Evolutionary conservation across 2,113 vertebrate genomes (phyloP), one percentile per base, ranked within the genome.

Genomic region (Grus americana): DNA sequence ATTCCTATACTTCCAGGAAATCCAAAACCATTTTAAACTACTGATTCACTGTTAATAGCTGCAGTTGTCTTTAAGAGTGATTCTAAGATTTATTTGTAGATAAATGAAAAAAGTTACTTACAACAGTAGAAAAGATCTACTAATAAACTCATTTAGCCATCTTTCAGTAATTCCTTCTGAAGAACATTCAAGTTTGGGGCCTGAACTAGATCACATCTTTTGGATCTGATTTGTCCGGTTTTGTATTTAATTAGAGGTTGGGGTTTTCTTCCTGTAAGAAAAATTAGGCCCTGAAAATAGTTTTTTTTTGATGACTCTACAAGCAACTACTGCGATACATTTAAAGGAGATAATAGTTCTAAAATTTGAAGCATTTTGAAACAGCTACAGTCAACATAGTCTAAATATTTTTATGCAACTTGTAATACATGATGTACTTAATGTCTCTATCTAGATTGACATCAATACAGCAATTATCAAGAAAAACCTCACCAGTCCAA

Each of bases 151-250:
- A 40, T 20, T 44, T 54, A 30, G 36, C 57, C 65, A 63, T 50
- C n/a, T 84, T 78, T 49, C 67, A 59, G 52, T 66, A 88, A 79
- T 94, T 80, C 92, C 75, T 95, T 72, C 93, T 96, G 19, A 95
- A 94, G 55, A 79, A 95, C 84, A 93, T 76, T 91, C 75, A 74
- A 29, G 54, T 88, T 96, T 40, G 76, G 61, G 86, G 86, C 90
- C 92, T 93, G 93, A 97, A 96, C 52, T 89, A 95, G 94, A 91
- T 87, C 61, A 88, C 84, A 95, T 91, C 50, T 95, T 97, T 75
- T 95, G 65, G 89, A 92, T 52, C 27, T 44, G 29, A 92, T 92
- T 86, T 90, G 40, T 65, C 47, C 42, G 18, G 73, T 80, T 94
- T 95, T 96, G 46, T 91, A 91, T 92, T 96, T 89, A 81, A 86